Evolutionary conservation across 1,140 invertebrate genomes (phyloP).

Genomic region (Aphidius gifuensis): DNA sequence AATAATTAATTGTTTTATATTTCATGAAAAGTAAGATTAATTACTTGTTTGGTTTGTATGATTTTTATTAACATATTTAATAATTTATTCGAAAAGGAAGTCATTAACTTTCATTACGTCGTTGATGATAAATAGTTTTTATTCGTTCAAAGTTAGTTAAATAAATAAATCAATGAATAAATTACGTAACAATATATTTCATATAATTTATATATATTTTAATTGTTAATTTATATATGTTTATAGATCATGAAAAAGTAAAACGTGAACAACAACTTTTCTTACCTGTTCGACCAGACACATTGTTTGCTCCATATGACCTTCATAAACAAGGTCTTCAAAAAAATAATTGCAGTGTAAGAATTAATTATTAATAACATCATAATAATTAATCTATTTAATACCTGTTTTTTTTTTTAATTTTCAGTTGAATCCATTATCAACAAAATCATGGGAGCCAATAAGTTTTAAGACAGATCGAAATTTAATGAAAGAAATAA

Average conservation of each 20-base stretch:
- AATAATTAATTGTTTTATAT: background rate
- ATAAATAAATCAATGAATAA: too few relatives aligned
- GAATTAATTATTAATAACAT: slow-evolving; percentile 26
- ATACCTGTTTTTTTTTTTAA: slow-evolving; percentile 9
- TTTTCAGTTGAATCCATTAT: slow-evolving; percentile 51
- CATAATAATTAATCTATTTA: background rate
- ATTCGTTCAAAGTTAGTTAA: too few relatives aligned
- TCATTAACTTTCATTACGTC: too few relatives aligned
- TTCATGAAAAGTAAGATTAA: background rate
- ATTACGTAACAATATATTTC: background rate
- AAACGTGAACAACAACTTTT: slow-evolving; percentile 52
- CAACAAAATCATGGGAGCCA: slow-evolving; percentile 53
- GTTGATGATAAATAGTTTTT: too few relatives aligned
- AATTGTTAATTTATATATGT: background rate
- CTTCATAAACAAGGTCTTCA: slow-evolving; percentile 53
- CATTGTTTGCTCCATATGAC: slow-evolving; percentile 52
- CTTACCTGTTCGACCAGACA: slow-evolving; percentile 52
- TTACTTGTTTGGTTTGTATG: too few relatives aligned
- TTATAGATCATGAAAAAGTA: slow-evolving; percentile 49
- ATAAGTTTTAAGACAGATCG: slow-evolving; percentile 53
- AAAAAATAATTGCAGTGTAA: slow-evolving; percentile 51
- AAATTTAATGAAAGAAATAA: slow-evolving; percentile 58
- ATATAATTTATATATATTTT: slow-evolving; percentile 2
- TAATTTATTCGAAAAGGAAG: too few relatives aligned
- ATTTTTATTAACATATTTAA: too few relatives aligned